phyloP scores from a whole-genome alignment of 2,888 invertebrate species.

The Cantharis rustica region DNA sequence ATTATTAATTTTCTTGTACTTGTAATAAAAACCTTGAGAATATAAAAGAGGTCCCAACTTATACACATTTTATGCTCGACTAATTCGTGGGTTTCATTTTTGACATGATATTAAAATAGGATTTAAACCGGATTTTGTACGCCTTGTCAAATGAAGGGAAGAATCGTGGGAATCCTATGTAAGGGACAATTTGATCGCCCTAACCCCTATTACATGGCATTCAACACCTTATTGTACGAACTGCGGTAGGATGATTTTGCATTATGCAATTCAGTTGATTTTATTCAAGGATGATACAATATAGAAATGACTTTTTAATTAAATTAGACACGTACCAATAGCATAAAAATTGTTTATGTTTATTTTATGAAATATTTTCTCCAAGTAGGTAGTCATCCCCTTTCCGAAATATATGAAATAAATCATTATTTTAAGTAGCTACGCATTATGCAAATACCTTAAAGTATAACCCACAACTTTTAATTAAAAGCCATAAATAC shows the following conservation, averaged over 20 bases:
- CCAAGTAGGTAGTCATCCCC: not conserved
- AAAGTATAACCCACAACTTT: not conserved
- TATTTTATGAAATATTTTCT: not conserved
- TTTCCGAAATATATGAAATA: not conserved
- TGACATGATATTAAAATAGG: conserved; percentile 29
- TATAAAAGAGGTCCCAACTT: conserved; percentile 12
- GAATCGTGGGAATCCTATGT: conserved; percentile 36
- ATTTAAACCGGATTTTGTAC: conserved; percentile 30
- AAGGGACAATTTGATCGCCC: conserved; percentile 28
- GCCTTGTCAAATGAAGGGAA: conserved; percentile 23
- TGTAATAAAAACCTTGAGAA: conserved; percentile 1
- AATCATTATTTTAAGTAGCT: not conserved
- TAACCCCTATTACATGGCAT: conserved; percentile 39
- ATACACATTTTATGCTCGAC: conserved; percentile 23
- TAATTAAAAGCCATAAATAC: not conserved
- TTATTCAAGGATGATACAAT: conserved; percentile 36
- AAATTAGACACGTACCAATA: conserved; percentile 35
- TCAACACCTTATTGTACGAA: conserved; percentile 42
- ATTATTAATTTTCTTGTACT: not conserved
- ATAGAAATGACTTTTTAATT: conserved; percentile 42
- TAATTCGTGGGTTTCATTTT: conserved; percentile 25
- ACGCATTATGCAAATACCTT: not conserved
- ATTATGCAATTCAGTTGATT: conserved; percentile 38
- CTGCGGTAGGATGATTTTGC: conserved; percentile 36
- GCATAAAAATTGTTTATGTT: not conserved